These are phyloP conservation scores for Cariama cristata DNA, from an alignment of 2,113 vertebrate species.

Conservation along the genomic window DNA sequence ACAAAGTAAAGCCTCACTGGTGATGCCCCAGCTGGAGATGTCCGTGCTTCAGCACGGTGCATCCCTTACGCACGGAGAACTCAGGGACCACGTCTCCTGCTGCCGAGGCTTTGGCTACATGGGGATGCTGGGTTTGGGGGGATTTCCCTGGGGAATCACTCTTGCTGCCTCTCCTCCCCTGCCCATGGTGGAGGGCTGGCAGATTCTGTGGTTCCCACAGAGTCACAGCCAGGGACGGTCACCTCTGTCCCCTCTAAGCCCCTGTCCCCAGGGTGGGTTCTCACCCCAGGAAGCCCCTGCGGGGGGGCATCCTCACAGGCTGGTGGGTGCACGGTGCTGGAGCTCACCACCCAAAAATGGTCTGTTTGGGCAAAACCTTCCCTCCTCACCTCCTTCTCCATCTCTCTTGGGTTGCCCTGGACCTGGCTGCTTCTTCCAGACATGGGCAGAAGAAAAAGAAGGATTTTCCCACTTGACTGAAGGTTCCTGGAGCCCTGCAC, in stretches of 20 bases:
- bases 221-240: neutral
- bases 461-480: neutral
- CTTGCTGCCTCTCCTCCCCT: neutral
- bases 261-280: neutral
- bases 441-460: neutral
- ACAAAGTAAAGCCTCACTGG: neutral
- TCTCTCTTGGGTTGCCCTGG: neutral
- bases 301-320: neutral
- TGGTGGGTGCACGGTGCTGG: neutral
- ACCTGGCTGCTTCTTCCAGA: neutral
- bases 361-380: neutral
- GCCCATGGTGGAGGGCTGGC: neutral
- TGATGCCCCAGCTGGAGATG: neutral
- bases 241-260: neutral
- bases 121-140: neutral
- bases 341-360: neutral
- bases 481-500: neutral
- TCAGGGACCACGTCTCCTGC: neutral
- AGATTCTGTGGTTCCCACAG: neutral
- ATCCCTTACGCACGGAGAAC: accelerated
- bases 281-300: accelerated
- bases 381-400: neutral
- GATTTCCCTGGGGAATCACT: neutral
- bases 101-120: neutral
- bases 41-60: accelerated